Evolutionary conservation across 2,797 vertebrate genomes (phyloP), one percentile per base, ranked within the genome.

Genomic region (Aulostomus chinensis): DNA sequence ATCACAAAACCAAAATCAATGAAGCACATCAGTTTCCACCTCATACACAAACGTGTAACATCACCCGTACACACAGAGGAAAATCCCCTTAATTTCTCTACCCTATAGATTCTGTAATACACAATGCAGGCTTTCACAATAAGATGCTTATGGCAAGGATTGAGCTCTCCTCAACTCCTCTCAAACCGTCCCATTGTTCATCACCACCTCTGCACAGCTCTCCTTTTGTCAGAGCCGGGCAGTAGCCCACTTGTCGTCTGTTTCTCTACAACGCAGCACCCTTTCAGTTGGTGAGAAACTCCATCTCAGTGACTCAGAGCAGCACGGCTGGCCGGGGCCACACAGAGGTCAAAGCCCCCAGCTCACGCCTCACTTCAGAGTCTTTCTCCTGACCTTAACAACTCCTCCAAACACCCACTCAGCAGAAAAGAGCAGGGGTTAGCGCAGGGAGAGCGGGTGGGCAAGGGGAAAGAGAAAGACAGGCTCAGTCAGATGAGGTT

Each of bases 391-490:
- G 78, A 87, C 86, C 84, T 85, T 78, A 76, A 69, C 66, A 62
- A 78, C 78, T 85, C 68, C 58, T 39, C 53, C 26, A 76, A 86
- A 76, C 78, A 40, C 69, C 76, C 74, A 86, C 86, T 89, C 89
- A 90, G 89, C 87, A 89, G 80, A 81, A 89, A 83, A 30, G 60
- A 73, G 72, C 46, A 11, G 8, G 38, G 58, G 68, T 40, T 28
- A 36, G 57, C 12, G 10, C 28, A 2, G 57, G 32, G 51, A 39
- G 53, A 55, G 74, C 10, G 42, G 48, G 45, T 12, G 57, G 73
- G 43, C 39, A 25, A 56, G 18, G 52, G 12, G 33, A 50, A 24
- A 55, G 69, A 68, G 72, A 77, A 57, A 68, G 73, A 56, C 53
- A 1, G 20, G 55, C 61, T 75, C 67, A 66, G 78, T 84, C 75